These are phyloP conservation scores for Hyles lineata DNA, from an alignment of 2,888 invertebrate genomes.

Conservation along the genomic window DNA sequence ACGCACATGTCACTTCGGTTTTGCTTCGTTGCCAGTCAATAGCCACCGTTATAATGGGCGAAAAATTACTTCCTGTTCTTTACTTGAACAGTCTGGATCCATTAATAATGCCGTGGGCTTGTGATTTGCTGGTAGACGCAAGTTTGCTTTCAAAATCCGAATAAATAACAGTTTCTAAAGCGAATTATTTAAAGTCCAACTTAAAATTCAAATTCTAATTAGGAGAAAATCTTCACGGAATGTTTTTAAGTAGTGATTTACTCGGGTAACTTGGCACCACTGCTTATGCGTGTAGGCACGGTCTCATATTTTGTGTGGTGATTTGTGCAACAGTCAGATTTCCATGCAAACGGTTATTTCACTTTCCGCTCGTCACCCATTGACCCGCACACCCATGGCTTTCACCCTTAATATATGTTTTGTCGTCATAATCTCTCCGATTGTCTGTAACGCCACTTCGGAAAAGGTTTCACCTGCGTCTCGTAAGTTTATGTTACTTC, in stretches of 20 bases:
- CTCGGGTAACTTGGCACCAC: neutral
- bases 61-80: slow-evolving; percentile 40
- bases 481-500: slow-evolving; percentile 49
- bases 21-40: slow-evolving; percentile 56
- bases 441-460: slow-evolving; percentile 26
- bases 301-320: neutral
- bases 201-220: slow-evolving; percentile 16
- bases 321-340: slow-evolving; percentile 19
- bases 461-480: slow-evolving; percentile 19
- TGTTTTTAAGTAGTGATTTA: slow-evolving; percentile 2
- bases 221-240: slow-evolving; percentile 14
- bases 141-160: slow-evolving; percentile 5
- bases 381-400: slow-evolving; percentile 38
- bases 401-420: slow-evolving; percentile 47
- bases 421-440: slow-evolving; percentile 34
- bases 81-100: slow-evolving; percentile 36
- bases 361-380: slow-evolving; percentile 21
- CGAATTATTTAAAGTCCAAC: neutral
- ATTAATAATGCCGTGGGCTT: slow-evolving; percentile 30
- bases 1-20: slow-evolving; percentile 63
- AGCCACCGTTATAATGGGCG: slow-evolving; percentile 60
- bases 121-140: neutral
- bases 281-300: neutral
- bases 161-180: slow-evolving; percentile 3
- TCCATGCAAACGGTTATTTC: slow-evolving; percentile 27